Conservation (phyloP, 2,797 vertebrate species). For the Lithobates sylvaticus region DNA sequence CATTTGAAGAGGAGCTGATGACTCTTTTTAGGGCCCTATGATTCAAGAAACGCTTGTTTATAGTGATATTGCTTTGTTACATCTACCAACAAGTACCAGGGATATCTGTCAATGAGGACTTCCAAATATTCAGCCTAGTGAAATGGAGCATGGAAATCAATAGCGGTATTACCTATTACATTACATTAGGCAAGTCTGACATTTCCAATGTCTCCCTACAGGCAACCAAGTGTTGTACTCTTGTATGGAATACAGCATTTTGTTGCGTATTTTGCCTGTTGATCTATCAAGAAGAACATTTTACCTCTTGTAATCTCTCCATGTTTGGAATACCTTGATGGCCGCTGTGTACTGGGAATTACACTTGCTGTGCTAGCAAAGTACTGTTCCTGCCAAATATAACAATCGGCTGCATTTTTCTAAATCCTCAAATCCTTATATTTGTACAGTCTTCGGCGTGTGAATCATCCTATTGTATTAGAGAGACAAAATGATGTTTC, state of each 20-base stretch:
- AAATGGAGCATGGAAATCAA: conserved; percentile 49
- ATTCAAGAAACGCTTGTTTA: conserved; percentile 16
- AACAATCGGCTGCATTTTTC: conserved; percentile 23
- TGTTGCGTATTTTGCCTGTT: conserved; percentile 47
- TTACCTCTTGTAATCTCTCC: conserved; percentile 29
- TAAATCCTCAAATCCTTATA: conserved; percentile 31
- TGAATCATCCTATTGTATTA: conserved; percentile 29
- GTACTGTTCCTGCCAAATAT: conserved; percentile 7
- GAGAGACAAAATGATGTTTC: conserved; percentile 12
- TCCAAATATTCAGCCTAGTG: conserved; percentile 37
- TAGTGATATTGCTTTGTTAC: conserved; percentile 8
- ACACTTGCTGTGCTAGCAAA: conserved; percentile 15
- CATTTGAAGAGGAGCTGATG: not conserved
- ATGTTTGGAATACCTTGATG: conserved; percentile 35
- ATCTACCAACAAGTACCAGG: not conserved
- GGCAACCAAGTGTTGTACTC: conserved; percentile 34
- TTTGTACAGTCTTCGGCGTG: conserved; percentile 24
- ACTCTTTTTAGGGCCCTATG: not conserved
- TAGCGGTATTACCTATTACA: conserved; percentile 53
- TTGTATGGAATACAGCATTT: conserved; percentile 35
- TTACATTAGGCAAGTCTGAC: conserved; percentile 50
- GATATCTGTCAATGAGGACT: conserved; percentile 32
- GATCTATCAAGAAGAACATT: conserved; percentile 35
- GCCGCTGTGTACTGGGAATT: conserved; percentile 21
- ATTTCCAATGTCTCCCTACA: conserved; percentile 50